Conservation (phyloP, 2,888 invertebrate species). For the Cacoxenus indagator region DNA sequence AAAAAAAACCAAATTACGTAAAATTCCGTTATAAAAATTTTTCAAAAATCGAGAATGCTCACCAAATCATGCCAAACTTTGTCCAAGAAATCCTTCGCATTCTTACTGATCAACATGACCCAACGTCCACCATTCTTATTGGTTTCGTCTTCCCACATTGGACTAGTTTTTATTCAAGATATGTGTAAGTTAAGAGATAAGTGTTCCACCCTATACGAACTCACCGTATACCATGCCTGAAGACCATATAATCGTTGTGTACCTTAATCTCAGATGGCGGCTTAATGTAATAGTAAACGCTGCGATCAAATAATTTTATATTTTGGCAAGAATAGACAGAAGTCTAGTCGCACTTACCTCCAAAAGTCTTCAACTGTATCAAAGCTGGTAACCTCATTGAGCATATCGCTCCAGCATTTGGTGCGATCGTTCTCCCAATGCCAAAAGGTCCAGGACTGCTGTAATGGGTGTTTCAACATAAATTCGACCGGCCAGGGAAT, state of each 20-base stretch:
- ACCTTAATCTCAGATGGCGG: conserved; percentile 81
- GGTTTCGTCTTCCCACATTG: conserved; percentile 92
- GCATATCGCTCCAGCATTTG: conserved; percentile 90
- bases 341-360: conserved; percentile 67
- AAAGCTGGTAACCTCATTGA: conserved; percentile 92
- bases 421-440: conserved; percentile 91
- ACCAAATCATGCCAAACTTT: conserved; percentile 85
- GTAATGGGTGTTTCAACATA: conserved; percentile 88
- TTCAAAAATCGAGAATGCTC: conserved; percentile 53
- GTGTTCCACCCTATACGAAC: conserved; percentile 1
- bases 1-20: neutral
- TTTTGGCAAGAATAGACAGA: neutral
- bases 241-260: conserved; percentile 84
- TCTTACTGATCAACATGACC: conserved; percentile 80
- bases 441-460: conserved; percentile 97
- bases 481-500: conserved; percentile 72
- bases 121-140: conserved; percentile 88
- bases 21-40: neutral
- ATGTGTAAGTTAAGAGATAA: neutral
- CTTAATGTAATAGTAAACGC: conserved; percentile 88
- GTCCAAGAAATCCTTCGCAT: conserved; percentile 79
- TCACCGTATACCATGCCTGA: conserved; percentile 75
- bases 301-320: too few species aligned
- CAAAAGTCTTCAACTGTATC: conserved; percentile 98
- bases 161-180: conserved; percentile 69